Evolutionary conservation across 2,797 vertebrate genomes (phyloP).

Genomic region (Masticophis lateralis): DNA sequence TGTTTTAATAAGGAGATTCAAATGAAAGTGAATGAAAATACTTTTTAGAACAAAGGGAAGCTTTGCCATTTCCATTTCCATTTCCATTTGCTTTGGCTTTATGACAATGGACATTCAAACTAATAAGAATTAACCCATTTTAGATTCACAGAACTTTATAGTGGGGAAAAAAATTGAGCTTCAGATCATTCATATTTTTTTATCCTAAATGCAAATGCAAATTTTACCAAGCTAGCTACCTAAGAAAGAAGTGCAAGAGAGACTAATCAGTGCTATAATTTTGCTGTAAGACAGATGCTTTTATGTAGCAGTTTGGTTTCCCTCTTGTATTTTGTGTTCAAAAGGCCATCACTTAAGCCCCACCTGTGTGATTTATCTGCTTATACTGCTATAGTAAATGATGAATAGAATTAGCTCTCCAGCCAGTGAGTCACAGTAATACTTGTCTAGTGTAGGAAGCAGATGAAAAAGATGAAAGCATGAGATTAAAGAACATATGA

Average conservation of each 20-base stretch:
- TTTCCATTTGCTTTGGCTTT: neutral
- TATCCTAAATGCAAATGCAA: neutral
- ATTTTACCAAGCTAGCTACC: neutral
- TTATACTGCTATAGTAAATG: slow-evolving; percentile 11
- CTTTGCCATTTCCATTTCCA: neutral
- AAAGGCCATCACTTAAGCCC: slow-evolving; percentile 16
- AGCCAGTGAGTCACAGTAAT: slow-evolving; percentile 15
- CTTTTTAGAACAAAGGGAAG: neutral
- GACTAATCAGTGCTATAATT: neutral
- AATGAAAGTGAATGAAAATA: neutral
- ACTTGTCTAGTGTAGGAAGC: slow-evolving; percentile 16
- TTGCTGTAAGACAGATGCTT: slow-evolving; percentile 24
- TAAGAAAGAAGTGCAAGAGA: neutral
- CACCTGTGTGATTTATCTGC: slow-evolving; percentile 27
- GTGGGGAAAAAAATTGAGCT: neutral
- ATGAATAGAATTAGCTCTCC: slow-evolving; percentile 28
- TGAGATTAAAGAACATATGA: neutral
- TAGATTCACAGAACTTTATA: neutral
- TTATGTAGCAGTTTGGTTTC: slow-evolving; percentile 22
- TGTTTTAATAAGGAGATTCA: neutral
- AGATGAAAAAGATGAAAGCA: slow-evolving; percentile 4
- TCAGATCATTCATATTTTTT: slow-evolving; percentile 5
- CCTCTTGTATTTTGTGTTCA: slow-evolving; percentile 25
- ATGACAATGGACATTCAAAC: neutral
- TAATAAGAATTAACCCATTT: neutral